Evolutionary conservation across 2,797 vertebrate genomes (phyloP).

Genomic region (Nyctalus aviator): DNA sequence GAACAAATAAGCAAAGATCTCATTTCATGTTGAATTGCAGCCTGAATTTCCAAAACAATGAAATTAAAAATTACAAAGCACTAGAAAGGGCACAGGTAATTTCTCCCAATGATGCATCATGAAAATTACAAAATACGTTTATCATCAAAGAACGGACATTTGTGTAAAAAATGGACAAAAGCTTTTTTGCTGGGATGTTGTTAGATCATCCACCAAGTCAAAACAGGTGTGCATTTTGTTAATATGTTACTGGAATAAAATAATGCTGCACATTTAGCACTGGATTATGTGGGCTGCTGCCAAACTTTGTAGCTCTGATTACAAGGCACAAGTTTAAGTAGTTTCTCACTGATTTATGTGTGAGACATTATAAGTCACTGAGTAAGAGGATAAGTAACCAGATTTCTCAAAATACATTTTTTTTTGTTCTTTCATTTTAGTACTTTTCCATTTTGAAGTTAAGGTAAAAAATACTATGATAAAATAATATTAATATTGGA

Average conservation of each 20-base stretch:
- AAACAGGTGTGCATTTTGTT: conserved; percentile 82
- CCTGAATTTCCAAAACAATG: background rate
- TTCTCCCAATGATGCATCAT: conserved; percentile 72
- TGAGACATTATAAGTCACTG: conserved; percentile 82
- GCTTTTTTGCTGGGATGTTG: conserved; percentile 75
- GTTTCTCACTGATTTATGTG: conserved; percentile 85
- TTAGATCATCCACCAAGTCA: conserved; percentile 82
- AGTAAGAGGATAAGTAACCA: conserved; percentile 77
- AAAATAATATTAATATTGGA: conserved; percentile 9
- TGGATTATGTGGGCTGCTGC: conserved; percentile 82
- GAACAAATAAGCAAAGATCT: background rate
- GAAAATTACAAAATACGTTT: conserved; percentile 74
- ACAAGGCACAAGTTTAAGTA: conserved; percentile 84
- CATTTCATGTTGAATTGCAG: background rate
- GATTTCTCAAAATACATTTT: conserved; percentile 81
- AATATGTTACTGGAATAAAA: conserved; percentile 89
- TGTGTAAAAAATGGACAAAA: conserved; percentile 81
- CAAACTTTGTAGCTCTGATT: conserved; percentile 85
- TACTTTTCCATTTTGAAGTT: conserved; percentile 78
- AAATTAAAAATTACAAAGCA: conserved; percentile 58
- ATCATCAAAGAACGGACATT: conserved; percentile 62
- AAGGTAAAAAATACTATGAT: conserved; percentile 71
- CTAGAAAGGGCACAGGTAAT: conserved; percentile 50
- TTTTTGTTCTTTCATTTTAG: conserved; percentile 78
- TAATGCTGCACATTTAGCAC: conserved; percentile 79